Base-by-base conservation (phyloP, 2,888 invertebrate species). In the Sussaba pulchella region DNA sequence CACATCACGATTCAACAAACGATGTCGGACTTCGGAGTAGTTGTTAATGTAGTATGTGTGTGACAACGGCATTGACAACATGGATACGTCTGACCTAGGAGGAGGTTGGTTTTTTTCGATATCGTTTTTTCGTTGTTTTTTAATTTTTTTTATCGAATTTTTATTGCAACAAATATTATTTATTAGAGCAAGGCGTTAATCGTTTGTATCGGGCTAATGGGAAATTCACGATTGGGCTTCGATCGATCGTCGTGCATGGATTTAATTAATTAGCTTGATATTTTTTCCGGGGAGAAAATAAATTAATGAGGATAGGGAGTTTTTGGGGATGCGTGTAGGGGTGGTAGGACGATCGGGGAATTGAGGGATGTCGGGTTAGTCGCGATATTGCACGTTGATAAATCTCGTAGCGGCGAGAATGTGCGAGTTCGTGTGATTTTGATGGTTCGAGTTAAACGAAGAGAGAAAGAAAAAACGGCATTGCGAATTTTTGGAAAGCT, bases 11-110 rank as follows among this genome's bases (percentile, higher is more conserved):
- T 91, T 91, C 86, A 89, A 92, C 92, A 91, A 92, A 91, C 91
- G 91, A 90, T 91, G 90, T 89, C 89, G 91, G 90, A 89, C 91
- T 91, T 91, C 88, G 89, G 88, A 91, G 89, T 92, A 90, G 90
- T 91, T 91, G 91, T 91, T 91, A 91, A 92, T 90, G 92, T 92
- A 92, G 92, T 92, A 91, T 92, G 92, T 92, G 92, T 92, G 92
- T 91, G 89, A 92, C 92, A 91, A 91, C 91, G 92, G 88, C 91
- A 92, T 92, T 92, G 91, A 90, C 92, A 92, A 90, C 91, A 92
- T 92, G 92, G 91, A 91, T 91, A 90, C 91, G 90, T 89, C 90
- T 87, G 89, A 91, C 90, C 91, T 89, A 89, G 91, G 91, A 91
- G 91, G 92, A 92, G 92, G 92, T 92, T 91, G 87, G 92, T 92